These are phyloP conservation scores for Montifringilla adamsi DNA, from an alignment of 2,113 vertebrate species.

Conservation along the genomic window DNA sequence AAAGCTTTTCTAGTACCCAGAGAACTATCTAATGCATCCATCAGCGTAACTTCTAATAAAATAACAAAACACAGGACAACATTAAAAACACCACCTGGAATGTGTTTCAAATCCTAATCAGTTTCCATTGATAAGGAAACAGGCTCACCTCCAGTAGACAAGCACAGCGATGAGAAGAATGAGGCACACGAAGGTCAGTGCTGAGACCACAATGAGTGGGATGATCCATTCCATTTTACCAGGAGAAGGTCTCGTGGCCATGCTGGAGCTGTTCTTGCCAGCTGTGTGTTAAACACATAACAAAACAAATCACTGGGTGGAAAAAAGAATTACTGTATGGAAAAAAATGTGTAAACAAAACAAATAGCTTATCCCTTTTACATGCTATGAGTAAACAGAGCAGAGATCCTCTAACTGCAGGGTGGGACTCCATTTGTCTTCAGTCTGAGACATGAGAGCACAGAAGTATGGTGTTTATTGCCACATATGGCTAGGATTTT, in stretches of 20 bases:
- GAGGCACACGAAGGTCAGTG: conserved; percentile 94
- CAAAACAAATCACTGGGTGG: background rate
- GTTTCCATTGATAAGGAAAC: background rate
- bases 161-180: conserved; percentile 93
- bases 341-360: background rate
- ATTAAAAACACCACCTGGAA: background rate
- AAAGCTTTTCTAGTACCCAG: background rate
- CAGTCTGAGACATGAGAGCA: conserved; percentile 37
- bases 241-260: conserved; percentile 79
- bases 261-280: conserved; percentile 82
- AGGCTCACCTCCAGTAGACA: conserved; percentile 95
- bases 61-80: background rate
- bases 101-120: background rate
- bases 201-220: conserved; percentile 94
- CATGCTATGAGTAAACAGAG: conserved; percentile 30
- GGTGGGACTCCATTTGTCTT: conserved; percentile 42
- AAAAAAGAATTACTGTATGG: background rate
- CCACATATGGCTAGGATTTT: conserved; percentile 47
- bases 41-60: background rate
- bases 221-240: conserved; percentile 96
- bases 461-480: conserved; percentile 56
- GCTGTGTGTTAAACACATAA: conserved; percentile 65
- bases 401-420: conserved; percentile 28
- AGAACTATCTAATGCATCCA: background rate
- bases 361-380: conserved; percentile 35